Conservation (phyloP, 2,113 vertebrate genomes). For the Corydoras maculifer region DNA sequence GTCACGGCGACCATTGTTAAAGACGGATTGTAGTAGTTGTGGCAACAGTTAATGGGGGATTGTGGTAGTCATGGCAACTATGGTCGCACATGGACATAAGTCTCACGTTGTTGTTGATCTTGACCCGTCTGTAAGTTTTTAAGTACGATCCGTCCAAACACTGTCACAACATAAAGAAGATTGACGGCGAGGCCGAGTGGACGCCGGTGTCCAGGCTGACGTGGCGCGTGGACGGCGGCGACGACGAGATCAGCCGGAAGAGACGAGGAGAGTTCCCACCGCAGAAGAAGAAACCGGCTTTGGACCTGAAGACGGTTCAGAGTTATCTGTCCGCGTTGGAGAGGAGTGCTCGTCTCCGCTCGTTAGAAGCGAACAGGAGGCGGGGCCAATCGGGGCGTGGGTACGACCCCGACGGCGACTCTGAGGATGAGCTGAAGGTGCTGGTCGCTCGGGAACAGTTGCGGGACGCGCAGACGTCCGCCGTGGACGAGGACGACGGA, state of each 20-base stretch:
- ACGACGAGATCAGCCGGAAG: slow-evolving; percentile 73
- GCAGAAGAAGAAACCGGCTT: slow-evolving; percentile 24
- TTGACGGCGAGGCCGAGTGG: slow-evolving; percentile 53
- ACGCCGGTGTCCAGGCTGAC: slow-evolving; percentile 74
- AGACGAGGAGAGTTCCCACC: slow-evolving; percentile 70
- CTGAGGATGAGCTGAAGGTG: slow-evolving; percentile 71
- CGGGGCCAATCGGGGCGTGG: not conserved
- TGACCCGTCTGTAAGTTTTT: slow-evolving; percentile 67
- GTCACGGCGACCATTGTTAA: no score
- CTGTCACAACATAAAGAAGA: slow-evolving; percentile 85
- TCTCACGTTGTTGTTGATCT: slow-evolving; percentile 41
- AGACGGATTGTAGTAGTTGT: no score
- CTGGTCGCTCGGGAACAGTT: slow-evolving; percentile 54
- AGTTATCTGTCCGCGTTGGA: not conserved
- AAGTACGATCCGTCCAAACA: slow-evolving; percentile 95
- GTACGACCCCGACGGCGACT: slow-evolving; percentile 62
- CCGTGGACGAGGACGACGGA: slow-evolving; percentile 49
- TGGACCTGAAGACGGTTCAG: not conserved
- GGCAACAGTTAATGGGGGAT: no score
- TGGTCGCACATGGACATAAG: no score
- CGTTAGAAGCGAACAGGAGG: not conserved
- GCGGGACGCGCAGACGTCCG: slow-evolving; percentile 27
- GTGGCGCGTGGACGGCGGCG: slow-evolving; percentile 72
- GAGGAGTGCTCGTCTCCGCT: not conserved
- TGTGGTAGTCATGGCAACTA: no score